Percentiles rank a stretch among this genome's conserved stretches.
Conservation (phyloP, 2,113 vertebrate genomes). For the Formicarius rufipectus region DNA sequence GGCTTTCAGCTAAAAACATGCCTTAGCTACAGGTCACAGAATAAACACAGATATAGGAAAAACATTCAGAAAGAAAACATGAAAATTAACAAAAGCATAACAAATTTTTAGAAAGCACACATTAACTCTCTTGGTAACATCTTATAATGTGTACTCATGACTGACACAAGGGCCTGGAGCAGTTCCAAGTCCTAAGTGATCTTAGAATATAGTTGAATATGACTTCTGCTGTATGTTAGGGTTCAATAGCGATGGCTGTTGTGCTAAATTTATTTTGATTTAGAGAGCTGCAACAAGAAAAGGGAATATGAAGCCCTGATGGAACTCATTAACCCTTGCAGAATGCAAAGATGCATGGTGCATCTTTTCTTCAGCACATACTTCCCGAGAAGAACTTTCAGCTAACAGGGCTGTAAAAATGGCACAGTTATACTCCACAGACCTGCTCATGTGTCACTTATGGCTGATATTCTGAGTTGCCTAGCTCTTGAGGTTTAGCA, state of each 20-base stretch:
- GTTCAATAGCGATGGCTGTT: neutral
- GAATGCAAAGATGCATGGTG: neutral
- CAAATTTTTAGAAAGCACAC: neutral
- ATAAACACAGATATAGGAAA: constrained; percentile 21
- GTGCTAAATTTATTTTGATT: neutral
- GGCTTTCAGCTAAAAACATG: constrained; percentile 28
- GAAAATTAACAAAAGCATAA: neutral
- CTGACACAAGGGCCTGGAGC: neutral
- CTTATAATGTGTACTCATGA: neutral
- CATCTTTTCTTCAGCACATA: neutral
- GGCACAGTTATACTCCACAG: neutral
- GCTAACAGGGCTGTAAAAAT: neutral
- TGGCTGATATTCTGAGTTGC: neutral
- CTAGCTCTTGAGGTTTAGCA: neutral
- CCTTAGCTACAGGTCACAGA: constrained; percentile 53
- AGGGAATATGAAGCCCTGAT: neutral
- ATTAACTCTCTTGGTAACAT: neutral
- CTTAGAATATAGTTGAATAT: neutral
- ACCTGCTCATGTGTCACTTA: neutral
- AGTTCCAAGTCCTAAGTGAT: neutral
- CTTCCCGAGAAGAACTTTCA: neutral
- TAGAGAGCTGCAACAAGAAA: neutral
- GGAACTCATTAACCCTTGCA: neutral
- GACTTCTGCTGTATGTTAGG: neutral
- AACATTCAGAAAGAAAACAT: neutral